A percentile compares a stretch with the other conserved stretches of the same genome.
phyloP scores from a whole-genome alignment of 92 coral and sea anemone genomes.

The Zoanthus solanderi region DNA sequence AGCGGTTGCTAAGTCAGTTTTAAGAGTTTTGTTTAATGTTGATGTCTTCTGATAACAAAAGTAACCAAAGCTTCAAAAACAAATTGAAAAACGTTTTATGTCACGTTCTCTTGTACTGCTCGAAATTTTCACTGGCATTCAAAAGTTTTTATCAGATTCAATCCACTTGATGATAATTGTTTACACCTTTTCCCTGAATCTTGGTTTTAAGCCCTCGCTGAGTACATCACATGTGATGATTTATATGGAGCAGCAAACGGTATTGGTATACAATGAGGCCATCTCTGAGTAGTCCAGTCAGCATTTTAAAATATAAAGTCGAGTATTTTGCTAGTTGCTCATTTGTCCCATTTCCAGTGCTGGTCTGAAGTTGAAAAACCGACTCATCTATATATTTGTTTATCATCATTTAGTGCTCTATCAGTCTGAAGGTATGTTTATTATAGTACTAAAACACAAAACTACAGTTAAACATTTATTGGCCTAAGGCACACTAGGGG shows the following conservation, averaged over 20 bases:
- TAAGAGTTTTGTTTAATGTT: not conserved
- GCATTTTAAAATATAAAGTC: not conserved
- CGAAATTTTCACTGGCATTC: not conserved
- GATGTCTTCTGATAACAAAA: conserved; percentile 16
- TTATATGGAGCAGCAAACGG: not conserved
- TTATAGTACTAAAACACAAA: too few species aligned
- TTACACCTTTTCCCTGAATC: not conserved
- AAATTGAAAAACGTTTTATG: not conserved
- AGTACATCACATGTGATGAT: not conserved
- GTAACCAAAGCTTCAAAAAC: conserved; percentile 32
- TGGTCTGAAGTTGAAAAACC: not conserved
- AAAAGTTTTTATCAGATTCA: not conserved
- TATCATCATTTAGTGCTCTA: not conserved
- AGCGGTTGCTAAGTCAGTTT: conserved; percentile 10
- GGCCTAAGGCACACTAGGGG: too few species aligned
- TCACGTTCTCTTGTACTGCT: conserved; percentile 2
- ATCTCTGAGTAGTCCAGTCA: not conserved
- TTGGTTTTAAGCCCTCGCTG: not conserved
- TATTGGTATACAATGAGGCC: too few species aligned
- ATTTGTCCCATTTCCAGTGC: not conserved
- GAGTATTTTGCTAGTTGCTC: not conserved
- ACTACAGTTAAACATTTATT: too few species aligned
- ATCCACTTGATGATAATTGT: not conserved
- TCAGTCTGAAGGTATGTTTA: too few species aligned
- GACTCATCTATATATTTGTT: not conserved